Evolutionary conservation across 1,140 invertebrate genomes (phyloP).

Genomic region (Drosophila takahashii): DNA sequence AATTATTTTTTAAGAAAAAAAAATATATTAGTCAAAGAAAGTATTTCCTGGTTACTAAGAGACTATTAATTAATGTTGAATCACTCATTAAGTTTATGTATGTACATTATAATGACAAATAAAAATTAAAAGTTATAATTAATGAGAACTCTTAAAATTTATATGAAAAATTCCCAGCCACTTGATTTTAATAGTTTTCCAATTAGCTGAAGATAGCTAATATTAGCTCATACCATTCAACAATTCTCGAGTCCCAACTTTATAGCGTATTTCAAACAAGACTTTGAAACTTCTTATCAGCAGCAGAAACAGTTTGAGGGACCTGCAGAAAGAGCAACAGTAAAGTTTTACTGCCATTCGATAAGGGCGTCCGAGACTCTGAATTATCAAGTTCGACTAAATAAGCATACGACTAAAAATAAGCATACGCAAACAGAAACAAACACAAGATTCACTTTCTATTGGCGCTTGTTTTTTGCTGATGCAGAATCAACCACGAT

Average conservation of each 20-base stretch:
- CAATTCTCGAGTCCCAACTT: not conserved
- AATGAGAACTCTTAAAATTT: no score
- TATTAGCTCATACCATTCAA: not conserved
- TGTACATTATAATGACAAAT: no score
- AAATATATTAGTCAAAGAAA: no score
- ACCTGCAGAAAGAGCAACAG: constrained; percentile 12
- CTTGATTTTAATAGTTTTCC: no score
- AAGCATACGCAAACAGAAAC: constrained; percentile 25
- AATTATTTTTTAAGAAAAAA: no score
- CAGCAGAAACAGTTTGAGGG: constrained; percentile 15
- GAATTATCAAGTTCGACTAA: constrained; percentile 20
- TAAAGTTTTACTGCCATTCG: constrained; percentile 16
- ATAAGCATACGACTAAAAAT: constrained; percentile 11
- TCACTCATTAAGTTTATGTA: no score
- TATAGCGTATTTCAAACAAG: not conserved
- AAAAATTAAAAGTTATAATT: no score
- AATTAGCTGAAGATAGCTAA: no score
- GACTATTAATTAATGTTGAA: no score
- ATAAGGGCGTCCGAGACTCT: constrained; percentile 7
- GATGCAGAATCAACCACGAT: constrained; percentile 21
- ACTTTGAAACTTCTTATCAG: constrained; percentile 11
- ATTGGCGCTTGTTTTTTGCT: constrained; percentile 11
- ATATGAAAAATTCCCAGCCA: no score
- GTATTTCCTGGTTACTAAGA: no score
- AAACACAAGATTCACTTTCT: constrained; percentile 44